phyloP scores from a whole-genome alignment of 1,140 invertebrate genomes.

The Onthophagus taurus region DNA sequence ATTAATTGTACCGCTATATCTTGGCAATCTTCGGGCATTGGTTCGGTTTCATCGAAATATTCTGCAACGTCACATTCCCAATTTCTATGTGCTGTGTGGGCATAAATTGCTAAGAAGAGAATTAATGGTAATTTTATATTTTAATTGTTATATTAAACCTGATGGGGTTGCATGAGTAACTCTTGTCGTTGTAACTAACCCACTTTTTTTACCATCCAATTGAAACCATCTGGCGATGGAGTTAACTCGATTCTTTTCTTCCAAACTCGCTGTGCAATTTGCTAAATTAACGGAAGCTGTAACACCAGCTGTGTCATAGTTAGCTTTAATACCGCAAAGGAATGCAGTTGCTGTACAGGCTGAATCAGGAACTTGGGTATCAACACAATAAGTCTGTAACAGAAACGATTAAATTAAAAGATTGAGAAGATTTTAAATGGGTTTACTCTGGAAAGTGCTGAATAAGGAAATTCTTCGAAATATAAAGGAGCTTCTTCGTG shows the following conservation, averaged over 20 bases:
- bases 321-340: constrained; percentile 75
- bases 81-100: constrained; percentile 61
- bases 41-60: constrained; percentile 39
- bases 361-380: constrained; percentile 68
- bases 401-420: neutral
- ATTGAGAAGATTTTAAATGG: neutral
- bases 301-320: constrained; percentile 66
- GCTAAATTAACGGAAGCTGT: constrained; percentile 51
- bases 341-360: constrained; percentile 65
- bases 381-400: constrained; percentile 75
- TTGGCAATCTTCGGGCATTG: constrained; percentile 43
- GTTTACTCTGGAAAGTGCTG: constrained; percentile 62
- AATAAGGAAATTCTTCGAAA: constrained; percentile 69
- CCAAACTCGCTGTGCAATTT: constrained; percentile 47
- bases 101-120: constrained; percentile 59
- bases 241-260: constrained; percentile 46
- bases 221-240: constrained; percentile 66
- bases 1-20: constrained; percentile 72
- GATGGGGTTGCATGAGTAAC: constrained; percentile 70
- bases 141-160: constrained; percentile 20
- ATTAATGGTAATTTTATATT: too few relatives aligned
- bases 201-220: constrained; percentile 59
- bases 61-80: constrained; percentile 75
- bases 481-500: constrained; percentile 59
- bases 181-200: constrained; percentile 68